Percentiles rank a stretch among this genome's conserved stretches.
These are phyloP conservation scores for Heliconius aoede DNA, from an alignment of 2,888 invertebrate genomes.

Conservation along the genomic window DNA sequence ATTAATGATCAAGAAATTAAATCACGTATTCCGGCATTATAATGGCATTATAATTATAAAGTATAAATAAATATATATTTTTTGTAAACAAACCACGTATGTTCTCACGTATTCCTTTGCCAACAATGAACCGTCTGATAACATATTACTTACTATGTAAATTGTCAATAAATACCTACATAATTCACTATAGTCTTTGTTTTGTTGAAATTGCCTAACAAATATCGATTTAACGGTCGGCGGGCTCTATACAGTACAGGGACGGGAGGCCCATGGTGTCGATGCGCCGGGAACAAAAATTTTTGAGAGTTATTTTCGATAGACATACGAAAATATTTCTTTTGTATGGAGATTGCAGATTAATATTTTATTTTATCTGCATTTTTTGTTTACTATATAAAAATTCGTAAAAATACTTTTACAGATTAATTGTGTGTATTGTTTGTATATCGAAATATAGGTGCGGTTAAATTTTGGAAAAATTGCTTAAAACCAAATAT, in stretches of 20 bases:
- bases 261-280: slow-evolving; percentile 30
- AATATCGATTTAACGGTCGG: slow-evolving; percentile 72
- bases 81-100: too few species aligned
- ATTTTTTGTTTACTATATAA: too few species aligned
- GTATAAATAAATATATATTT: too few species aligned
- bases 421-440: too few species aligned
- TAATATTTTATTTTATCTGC: neutral
- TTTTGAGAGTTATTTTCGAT: neutral
- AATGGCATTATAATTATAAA: too few species aligned
- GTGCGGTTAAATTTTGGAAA: too few species aligned
- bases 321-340: neutral
- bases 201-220: slow-evolving; percentile 53
- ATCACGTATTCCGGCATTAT: too few species aligned
- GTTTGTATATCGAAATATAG: too few species aligned
- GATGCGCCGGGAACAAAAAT: neutral
- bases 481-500: too few species aligned
- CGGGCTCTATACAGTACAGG: slow-evolving; percentile 55
- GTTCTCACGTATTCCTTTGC: too few species aligned
- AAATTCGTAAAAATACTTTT: too few species aligned
- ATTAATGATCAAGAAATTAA: too few species aligned
- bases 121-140: slow-evolving; percentile 16
- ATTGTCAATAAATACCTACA: slow-evolving; percentile 44
- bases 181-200: slow-evolving; percentile 45
- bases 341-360: neutral
- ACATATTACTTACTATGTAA: slow-evolving; percentile 43